Conservation (phyloP, 2,797 vertebrate genomes). For the Rhabdomys pumilio region DNA sequence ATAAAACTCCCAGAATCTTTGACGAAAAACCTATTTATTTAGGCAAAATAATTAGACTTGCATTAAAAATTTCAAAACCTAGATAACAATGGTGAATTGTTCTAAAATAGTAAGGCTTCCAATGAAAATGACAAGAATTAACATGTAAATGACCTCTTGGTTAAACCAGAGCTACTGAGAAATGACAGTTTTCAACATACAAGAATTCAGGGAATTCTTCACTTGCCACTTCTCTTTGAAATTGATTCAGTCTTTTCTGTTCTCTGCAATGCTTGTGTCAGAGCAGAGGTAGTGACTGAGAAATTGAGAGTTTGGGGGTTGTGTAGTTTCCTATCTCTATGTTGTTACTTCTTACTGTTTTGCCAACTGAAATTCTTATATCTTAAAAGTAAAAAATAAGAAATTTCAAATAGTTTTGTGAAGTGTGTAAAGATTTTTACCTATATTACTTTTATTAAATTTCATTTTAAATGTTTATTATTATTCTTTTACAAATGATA, state of each 20-base stretch:
- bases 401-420: not conserved
- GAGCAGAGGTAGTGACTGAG: not conserved
- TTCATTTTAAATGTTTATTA: not conserved
- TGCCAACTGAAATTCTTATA: not conserved
- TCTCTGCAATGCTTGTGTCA: not conserved
- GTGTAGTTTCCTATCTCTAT: constrained; percentile 31
- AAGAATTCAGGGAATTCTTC: not conserved
- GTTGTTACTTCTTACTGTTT: constrained; percentile 31
- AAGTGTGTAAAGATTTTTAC: not conserved
- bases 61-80: constrained; percentile 25
- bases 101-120: not conserved
- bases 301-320: constrained; percentile 36
- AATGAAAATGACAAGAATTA: constrained; percentile 32
- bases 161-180: not conserved
- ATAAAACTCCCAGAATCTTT: not conserved
- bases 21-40: constrained; percentile 12
- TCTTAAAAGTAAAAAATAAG: not conserved
- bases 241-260: not conserved
- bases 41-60: not conserved
- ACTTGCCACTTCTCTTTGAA: not conserved
- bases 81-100: not conserved
- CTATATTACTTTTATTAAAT: not conserved
- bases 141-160: not conserved
- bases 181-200: not conserved
- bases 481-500: not conserved